Conservation (phyloP, 1,140 invertebrate genomes). For the Aphelenchoides fujianensis region DNA sequence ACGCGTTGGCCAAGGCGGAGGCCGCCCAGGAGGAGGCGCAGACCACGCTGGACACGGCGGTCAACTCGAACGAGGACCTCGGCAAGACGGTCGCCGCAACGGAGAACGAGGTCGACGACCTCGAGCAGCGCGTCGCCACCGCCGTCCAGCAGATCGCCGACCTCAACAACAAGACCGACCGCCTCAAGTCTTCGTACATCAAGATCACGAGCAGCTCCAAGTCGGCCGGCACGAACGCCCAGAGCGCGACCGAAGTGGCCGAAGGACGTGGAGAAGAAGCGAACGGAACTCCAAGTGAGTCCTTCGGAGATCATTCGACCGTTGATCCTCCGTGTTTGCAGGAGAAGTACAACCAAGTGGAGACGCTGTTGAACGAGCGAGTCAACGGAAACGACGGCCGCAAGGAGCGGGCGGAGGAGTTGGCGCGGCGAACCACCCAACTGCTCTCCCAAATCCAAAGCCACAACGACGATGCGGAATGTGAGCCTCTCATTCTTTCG, state of each 20-base stretch:
- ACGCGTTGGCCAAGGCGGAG: constrained; percentile 42
- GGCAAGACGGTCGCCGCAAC: constrained; percentile 26
- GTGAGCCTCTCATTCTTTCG: constrained; percentile 31
- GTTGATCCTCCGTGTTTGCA: constrained; percentile 32
- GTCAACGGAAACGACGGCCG: constrained; percentile 53
- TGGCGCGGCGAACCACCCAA: constrained; percentile 45
- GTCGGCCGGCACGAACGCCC: constrained; percentile 37
- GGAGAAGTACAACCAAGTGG: constrained; percentile 44
- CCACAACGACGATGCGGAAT: constrained; percentile 38
- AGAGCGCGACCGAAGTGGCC: constrained; percentile 39
- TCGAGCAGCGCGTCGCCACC: constrained; percentile 36
- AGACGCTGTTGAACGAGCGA: constrained; percentile 43
- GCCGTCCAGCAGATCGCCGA: constrained; percentile 29
- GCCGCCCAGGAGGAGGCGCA: constrained; percentile 40
- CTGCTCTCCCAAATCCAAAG: constrained; percentile 46
- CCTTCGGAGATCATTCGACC: background rate
- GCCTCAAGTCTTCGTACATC: constrained; percentile 49
- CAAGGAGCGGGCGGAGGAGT: constrained; percentile 39
- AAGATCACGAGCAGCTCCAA: constrained; percentile 51
- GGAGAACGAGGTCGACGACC: constrained; percentile 29
- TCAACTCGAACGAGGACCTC: constrained; percentile 36
- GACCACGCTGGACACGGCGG: constrained; percentile 19
- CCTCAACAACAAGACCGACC: constrained; percentile 45
- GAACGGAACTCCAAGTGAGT: constrained; percentile 35
- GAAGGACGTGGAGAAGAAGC: constrained; percentile 39